phyloP scores from a whole-genome alignment of 2,797 vertebrate species.

The Australoheros facetus region DNA sequence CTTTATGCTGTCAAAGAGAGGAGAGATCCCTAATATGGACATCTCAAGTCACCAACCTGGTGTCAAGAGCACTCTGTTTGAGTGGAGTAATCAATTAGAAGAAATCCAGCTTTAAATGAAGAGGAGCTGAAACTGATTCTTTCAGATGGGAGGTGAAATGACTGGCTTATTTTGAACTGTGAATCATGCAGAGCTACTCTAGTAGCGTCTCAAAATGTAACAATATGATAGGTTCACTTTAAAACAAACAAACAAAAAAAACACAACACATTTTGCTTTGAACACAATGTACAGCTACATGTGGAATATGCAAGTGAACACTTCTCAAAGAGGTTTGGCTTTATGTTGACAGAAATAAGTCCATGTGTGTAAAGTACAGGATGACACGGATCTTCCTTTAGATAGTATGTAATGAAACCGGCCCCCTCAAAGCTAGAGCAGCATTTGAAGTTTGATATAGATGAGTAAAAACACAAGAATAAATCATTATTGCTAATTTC shows the following conservation, averaged over 20 bases:
- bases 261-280: not conserved
- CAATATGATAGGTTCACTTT: not conserved
- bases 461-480: not conserved
- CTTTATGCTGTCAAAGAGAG: not conserved
- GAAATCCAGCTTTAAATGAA: not conserved
- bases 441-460: not conserved
- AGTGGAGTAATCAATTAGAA: not conserved
- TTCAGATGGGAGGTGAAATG: not conserved
- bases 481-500: not conserved
- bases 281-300: not conserved
- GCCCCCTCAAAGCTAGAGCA: too few species aligned
- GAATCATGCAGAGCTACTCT: not conserved
- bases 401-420: not conserved
- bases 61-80: not conserved
- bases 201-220: rapidly evolving
- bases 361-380: not conserved
- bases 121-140: not conserved
- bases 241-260: not conserved
- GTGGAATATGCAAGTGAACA: rapidly evolving
- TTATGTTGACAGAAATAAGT: not conserved
- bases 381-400: not conserved
- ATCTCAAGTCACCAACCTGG: not conserved
- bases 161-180: not conserved
- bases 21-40: not conserved
- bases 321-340: not conserved